Evolutionary conservation across 2,113 vertebrate genomes (phyloP), one percentile per base, ranked within the genome.

Genomic region (Zosterops borbonicus): DNA sequence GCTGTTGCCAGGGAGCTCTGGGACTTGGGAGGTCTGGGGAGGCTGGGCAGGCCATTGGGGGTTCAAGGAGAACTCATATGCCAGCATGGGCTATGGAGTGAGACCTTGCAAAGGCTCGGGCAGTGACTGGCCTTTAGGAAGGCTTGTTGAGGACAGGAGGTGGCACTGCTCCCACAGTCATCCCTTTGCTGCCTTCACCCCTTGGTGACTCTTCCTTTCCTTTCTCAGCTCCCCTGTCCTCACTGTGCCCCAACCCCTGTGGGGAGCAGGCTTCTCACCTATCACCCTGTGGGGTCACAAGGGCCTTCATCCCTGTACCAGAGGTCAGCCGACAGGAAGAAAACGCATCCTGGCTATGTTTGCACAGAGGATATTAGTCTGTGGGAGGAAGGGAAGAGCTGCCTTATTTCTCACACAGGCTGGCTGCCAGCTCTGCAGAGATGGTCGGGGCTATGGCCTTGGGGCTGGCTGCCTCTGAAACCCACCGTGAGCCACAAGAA

Each of bases 241-340:
- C 29, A 3, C 17, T 5, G 1, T 33, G 41, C 76, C 49, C 47
- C 59, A 74, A 5, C 16, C 46, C 64, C 67, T 68, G 33, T 5
- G 0, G 22, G 39, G 44, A 83, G 5, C 4, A 3, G 0, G 0
- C 5, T 62, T 67, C n/a, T 76, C 2, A 0, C 76, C 52, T 24
- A 2, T 63, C 50, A 58, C 47, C 62, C 42, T 42, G 11, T 2
- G 3, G n/a, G 27, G 41, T 14, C 47, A 39, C 9, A 12, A 18
- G 63, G 33, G 35, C 11, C 29, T 24, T n/a, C 21, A 21, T 77
- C 44, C 17, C 37, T 1, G 3, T 39, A 31, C 5, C 7, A 7
- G 18, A 13, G 37, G 24, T 44, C 59, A 44, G 74, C 55, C 2
- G 1, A 27, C 35, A 23, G 90, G 69, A 73, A 62, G 73, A 63